Evolutionary conservation across 2,113 vertebrate genomes (phyloP), one percentile per base, ranked within the genome.

Genomic region (Megalops atlanticus): DNA sequence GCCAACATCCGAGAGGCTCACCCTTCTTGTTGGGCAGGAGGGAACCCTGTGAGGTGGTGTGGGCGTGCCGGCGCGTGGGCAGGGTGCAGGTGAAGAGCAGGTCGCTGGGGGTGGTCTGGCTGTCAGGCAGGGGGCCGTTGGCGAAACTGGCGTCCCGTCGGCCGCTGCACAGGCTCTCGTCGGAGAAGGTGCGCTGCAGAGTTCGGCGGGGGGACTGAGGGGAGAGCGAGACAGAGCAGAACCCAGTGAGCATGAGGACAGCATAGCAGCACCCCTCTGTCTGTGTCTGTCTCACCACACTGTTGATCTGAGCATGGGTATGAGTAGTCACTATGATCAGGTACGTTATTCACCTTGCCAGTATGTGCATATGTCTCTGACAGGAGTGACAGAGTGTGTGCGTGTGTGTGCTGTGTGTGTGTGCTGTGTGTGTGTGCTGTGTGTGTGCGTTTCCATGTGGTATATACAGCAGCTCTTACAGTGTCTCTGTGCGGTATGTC

Each of bases 121-220:
- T 94, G 16, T 95, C 93, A 82, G 89, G 27, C 38, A 89, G 72
- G 0, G 91, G 78, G 0, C 92, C 82, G 87, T 36, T 95, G 84
- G 95, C 91, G 0, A 92, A 97, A 85, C 93, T 89, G 74, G 95
- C 81, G 0, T 96, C 96, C 52, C 96, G 90, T 40, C 95, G 94
- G 2, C 96, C 96, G 0, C 96, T 95, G 91, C 96, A 97, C 52
- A 98, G 90, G 0, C 96, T 98, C 91, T 98, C 97, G 0, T 98
- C 97, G 0, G 97, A 98, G 76, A 98, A 93, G 0, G 97, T 98
- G 54, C 96, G 92, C 86, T 97, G 97, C 58, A 98, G 84, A 1
- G 91, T 91, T 78, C 95, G 95, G 77, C 95, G 94, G 0, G 95
- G 95, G 16, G 95, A 95, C 93, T 95, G 21, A 79, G 78, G 84